Base-by-base conservation (phyloP, 2,888 invertebrate species). In the Torymus auratus region DNA sequence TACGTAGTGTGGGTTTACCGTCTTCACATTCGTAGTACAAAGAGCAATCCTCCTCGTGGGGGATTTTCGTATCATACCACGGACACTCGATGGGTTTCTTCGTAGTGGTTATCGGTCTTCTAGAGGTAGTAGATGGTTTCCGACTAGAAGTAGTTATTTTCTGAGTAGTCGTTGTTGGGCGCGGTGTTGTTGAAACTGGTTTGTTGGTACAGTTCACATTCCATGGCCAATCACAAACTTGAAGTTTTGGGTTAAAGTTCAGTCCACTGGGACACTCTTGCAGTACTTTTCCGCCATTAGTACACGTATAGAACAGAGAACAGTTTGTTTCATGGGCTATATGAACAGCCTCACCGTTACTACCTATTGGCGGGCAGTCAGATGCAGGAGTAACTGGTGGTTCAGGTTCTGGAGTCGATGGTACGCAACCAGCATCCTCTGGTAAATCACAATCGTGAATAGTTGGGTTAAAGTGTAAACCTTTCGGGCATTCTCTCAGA, bases 11-110 rank as follows among this genome's bases (percentile, higher is more conserved):
- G 7, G 23, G 17, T 10, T 23, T n/a, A 1, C 55, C 68, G 14
- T 68, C 3, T 23, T 14, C 55, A 23, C 68, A 68, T 20, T 17
- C 2, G n/a, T 68, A 68, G 50, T 68, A 68, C 2, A 76, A 60
- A 0, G 69, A 78, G 64, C 86, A 87, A 23, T 84, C 78, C 12
- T 23, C 77, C 14, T 84, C 82, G 75, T 87, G 84, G 12, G 85
- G 72, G 41, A 84, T 60, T 15, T 76, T 70, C 7, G 28, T 28
- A 28, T 28, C 28, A 28, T 28, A 28, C 28, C 28, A 28, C 28
- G 28, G 28, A 7, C 28, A 28, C 7, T 4, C 3, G 7, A 13
- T 5, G 52, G 56, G n/a, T 61, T 60, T 60, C 50, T 20, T 15
- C 3, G 68, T 69, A 10, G 67, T 75, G 28, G 52, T 41, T 11